A percentile compares a stretch with the other conserved stretches of the same genome.
These are phyloP conservation scores for Poicephalus gulielmi DNA, from an alignment of 2,113 vertebrate genomes.

Conservation along the genomic window DNA sequence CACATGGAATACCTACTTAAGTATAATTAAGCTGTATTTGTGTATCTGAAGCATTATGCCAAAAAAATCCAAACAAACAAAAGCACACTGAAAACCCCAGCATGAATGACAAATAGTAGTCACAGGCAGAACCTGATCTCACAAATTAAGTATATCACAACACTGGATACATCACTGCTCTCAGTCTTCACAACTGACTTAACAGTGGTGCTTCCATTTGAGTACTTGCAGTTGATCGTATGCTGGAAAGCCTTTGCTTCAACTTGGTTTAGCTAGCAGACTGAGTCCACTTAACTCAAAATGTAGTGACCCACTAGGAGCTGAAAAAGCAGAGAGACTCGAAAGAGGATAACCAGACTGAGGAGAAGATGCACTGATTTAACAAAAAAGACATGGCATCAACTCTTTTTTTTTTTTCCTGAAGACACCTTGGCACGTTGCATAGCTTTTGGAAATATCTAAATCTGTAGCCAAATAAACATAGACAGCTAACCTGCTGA, in stretches of 20 bases:
- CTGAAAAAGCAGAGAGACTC: background rate
- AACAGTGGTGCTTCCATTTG: background rate
- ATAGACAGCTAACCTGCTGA: slow-evolving; percentile 19
- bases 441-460: background rate
- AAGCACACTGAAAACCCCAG: background rate
- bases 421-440: background rate
- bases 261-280: background rate
- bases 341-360: background rate
- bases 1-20: background rate
- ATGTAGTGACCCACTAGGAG: background rate
- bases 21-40: background rate
- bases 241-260: background rate
- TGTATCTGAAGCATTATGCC: background rate
- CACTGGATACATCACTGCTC: background rate
- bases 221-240: background rate
- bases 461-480: background rate
- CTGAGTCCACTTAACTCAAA: background rate
- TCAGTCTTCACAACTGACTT: background rate
- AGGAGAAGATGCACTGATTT: background rate
- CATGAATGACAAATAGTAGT: background rate
- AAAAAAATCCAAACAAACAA: background rate
- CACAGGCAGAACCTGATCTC: background rate
- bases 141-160: background rate
- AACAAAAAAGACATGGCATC: background rate
- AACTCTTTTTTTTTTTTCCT: background rate